phyloP scores from a whole-genome alignment of 2,113 vertebrate species.

The Rattus rattus region DNA sequence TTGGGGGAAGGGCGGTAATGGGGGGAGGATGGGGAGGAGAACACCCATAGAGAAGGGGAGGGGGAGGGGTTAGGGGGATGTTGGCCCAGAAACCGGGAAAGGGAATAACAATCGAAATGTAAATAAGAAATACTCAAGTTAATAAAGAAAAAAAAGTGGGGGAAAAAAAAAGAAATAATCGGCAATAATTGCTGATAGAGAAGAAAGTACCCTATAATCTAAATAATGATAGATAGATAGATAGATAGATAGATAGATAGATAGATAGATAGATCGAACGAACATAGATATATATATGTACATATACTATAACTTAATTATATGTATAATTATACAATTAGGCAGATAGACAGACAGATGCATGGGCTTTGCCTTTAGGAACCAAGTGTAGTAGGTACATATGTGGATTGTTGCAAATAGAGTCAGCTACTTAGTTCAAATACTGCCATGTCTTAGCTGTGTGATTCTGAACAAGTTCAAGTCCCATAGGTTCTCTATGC shows the following conservation, averaged over 20 bases:
- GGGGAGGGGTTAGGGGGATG: too few relatives aligned
- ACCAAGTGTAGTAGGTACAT: not conserved
- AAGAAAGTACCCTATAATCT: conserved; percentile 7
- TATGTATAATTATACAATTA: not conserved
- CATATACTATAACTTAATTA: not conserved
- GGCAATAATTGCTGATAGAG: not conserved
- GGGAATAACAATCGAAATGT: too few relatives aligned
- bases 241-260: not conserved
- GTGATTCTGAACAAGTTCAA: not conserved
- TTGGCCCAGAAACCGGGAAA: too few relatives aligned
- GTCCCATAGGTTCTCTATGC: not conserved
- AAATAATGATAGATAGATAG: not conserved
- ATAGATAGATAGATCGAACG: not conserved
- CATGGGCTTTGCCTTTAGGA: not conserved
- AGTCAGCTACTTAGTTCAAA: conserved; percentile 14
- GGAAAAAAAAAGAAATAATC: not conserved
- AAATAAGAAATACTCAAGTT: too few relatives aligned
- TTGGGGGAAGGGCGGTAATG: too few relatives aligned
- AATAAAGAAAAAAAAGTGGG: too few relatives aligned
- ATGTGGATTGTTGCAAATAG: not conserved
- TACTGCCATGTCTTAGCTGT: not conserved
- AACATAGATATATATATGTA: not conserved
- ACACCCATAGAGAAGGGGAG: too few relatives aligned
- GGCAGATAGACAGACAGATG: not conserved
- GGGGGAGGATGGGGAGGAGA: too few relatives aligned